phyloP scores from a whole-genome alignment of 2,113 vertebrate genomes.

The Burhinus bistriatus region DNA sequence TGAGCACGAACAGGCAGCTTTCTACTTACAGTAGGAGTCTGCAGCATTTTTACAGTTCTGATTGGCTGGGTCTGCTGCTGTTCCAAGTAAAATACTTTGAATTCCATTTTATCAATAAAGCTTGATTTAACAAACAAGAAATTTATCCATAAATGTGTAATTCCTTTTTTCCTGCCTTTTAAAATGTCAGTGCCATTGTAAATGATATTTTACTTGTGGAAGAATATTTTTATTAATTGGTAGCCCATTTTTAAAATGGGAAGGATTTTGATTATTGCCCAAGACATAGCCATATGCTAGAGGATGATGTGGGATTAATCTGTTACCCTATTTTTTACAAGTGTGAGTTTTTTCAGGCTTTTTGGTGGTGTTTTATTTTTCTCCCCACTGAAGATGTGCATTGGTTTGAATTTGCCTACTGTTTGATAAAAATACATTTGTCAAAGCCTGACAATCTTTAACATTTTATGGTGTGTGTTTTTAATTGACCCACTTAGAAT shows the following conservation, averaged over 20 bases:
- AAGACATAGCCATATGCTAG: slow-evolving; percentile 62
- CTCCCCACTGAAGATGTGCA: slow-evolving; percentile 58
- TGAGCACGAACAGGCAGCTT: slow-evolving; percentile 68
- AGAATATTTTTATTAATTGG: slow-evolving; percentile 71
- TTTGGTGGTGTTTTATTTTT: background rate
- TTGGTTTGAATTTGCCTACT: slow-evolving; percentile 75
- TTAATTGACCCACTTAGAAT: slow-evolving; percentile 70
- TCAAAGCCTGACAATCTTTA: slow-evolving; percentile 76
- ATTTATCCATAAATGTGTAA: slow-evolving; percentile 79
- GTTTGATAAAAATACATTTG: slow-evolving; percentile 75
- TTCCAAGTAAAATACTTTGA: slow-evolving; percentile 78
- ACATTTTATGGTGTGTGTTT: slow-evolving; percentile 70
- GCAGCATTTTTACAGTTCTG: slow-evolving; percentile 76
- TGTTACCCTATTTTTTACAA: slow-evolving; percentile 60
- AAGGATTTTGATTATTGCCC: slow-evolving; percentile 62
- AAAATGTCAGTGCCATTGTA: slow-evolving; percentile 71
- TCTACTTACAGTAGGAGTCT: slow-evolving; percentile 69
- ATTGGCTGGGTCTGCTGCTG: slow-evolving; percentile 82
- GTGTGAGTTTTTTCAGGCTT: slow-evolving; percentile 65
- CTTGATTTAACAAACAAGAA: slow-evolving; percentile 83
- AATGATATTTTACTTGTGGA: slow-evolving; percentile 70
- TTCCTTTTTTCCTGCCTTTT: slow-evolving; percentile 72
- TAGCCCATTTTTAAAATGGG: slow-evolving; percentile 75
- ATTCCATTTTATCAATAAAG: slow-evolving; percentile 89
- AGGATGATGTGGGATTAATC: slow-evolving; percentile 57